Percentiles rank a stretch among this genome's conserved stretches.
phyloP scores from a whole-genome alignment of 2,113 vertebrate genomes.

The Caranx melampygus region DNA sequence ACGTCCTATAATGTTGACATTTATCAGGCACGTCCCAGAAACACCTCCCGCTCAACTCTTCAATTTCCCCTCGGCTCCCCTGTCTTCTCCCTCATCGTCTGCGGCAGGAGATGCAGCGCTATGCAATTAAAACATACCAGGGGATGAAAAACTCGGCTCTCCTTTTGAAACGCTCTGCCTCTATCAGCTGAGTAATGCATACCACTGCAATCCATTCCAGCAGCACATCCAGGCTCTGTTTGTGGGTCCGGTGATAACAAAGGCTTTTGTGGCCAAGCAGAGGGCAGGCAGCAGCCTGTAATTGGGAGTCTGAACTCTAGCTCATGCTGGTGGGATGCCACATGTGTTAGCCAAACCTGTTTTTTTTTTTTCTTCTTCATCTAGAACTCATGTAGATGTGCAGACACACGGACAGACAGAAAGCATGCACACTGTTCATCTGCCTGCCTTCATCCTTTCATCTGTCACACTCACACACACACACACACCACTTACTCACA shows the following conservation, averaged over 20 bases:
- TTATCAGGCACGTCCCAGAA: slow-evolving; percentile 76
- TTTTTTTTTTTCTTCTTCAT: slow-evolving; percentile 20
- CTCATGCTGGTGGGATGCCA: slow-evolving; percentile 67
- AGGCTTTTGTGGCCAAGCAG: slow-evolving; percentile 75
- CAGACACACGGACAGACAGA: slow-evolving; percentile 29
- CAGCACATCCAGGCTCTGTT: slow-evolving; percentile 67
- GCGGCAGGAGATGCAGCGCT: slow-evolving; percentile 53
- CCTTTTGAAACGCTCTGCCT: slow-evolving; percentile 71
- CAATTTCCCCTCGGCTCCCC: slow-evolving; percentile 29
- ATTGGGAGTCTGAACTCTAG: slow-evolving; percentile 76
- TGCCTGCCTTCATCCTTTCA: slow-evolving; percentile 32
- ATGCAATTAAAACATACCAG: slow-evolving; percentile 81
- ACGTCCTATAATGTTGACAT: slow-evolving; percentile 73
- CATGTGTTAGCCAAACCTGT: slow-evolving; percentile 55
- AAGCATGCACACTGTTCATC: slow-evolving; percentile 25
- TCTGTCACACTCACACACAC: slow-evolving; percentile 26
- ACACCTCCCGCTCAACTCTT: slow-evolving; percentile 58
- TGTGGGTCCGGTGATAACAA: slow-evolving; percentile 79
- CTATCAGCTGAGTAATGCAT: slow-evolving; percentile 75
- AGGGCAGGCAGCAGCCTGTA: slow-evolving; percentile 72
- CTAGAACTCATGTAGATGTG: slow-evolving; percentile 61
- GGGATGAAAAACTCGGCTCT: slow-evolving; percentile 73
- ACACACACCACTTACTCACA: slow-evolving; percentile 13
- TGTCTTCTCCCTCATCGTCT: slow-evolving; percentile 58
- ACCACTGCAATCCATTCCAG: slow-evolving; percentile 72